These are phyloP conservation scores for Metellina segmentata DNA, from an alignment of 2,888 invertebrate species.

Conservation along the genomic window DNA sequence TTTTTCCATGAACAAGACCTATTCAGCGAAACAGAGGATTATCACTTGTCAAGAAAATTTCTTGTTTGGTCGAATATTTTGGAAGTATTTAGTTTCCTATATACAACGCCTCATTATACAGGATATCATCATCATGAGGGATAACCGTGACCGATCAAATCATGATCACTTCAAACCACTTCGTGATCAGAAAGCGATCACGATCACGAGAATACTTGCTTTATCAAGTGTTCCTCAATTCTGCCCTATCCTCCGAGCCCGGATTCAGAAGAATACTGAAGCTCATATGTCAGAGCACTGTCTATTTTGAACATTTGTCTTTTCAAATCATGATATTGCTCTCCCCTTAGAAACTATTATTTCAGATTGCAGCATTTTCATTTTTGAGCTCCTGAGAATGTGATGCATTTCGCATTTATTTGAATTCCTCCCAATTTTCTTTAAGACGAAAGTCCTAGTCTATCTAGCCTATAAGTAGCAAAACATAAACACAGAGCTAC, in stretches of 20 bases:
- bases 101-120: not conserved
- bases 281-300: not conserved
- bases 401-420: no score
- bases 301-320: no score
- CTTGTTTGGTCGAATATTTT: not conserved
- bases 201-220: not conserved
- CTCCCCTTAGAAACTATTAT: no score
- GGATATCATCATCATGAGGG: not conserved
- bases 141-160: slow-evolving; percentile 10
- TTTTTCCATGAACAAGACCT: no score
- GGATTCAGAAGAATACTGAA: not conserved
- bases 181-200: slow-evolving; percentile 19
- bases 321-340: no score
- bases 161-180: slow-evolving; percentile 16
- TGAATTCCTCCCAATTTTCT: no score
- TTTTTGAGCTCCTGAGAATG: no score
- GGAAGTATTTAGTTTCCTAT: not conserved
- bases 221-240: not conserved
- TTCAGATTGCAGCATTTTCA: no score
- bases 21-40: not conserved
- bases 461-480: no score
- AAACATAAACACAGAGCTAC: no score
- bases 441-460: no score
- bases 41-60: not conserved
- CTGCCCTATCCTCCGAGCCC: not conserved